These are phyloP conservation scores for Kuschelorhynchus macadamiae DNA, from an alignment of 2,888 invertebrate genomes.

Conservation along the genomic window DNA sequence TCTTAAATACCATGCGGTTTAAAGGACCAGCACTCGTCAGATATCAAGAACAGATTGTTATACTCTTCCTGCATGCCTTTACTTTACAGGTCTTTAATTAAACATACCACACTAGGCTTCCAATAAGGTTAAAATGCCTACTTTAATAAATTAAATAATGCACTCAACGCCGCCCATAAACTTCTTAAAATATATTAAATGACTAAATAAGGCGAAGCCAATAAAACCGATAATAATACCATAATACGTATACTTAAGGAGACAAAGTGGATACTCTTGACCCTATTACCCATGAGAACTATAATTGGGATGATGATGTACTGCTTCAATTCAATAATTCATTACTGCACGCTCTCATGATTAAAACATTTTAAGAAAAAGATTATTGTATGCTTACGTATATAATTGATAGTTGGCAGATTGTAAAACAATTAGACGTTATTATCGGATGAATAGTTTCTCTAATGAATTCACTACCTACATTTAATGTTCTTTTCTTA, in stretches of 20 bases:
- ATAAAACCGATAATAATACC: conserved; percentile 34
- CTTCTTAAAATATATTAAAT: conserved; percentile 31
- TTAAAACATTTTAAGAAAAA: conserved; percentile 46
- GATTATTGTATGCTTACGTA: conserved; percentile 28
- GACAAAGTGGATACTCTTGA: conserved; percentile 59
- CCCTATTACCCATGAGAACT: conserved; percentile 56
- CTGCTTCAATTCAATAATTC: conserved; percentile 43
- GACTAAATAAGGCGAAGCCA: conserved; percentile 39
- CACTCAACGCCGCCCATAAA: not conserved
- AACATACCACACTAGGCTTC: no score
- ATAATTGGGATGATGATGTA: conserved; percentile 49
- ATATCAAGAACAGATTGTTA: no score
- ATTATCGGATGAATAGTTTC: conserved; percentile 22
- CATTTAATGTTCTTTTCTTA: no score
- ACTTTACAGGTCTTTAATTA: no score
- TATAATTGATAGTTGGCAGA: conserved; percentile 29
- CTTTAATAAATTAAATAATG: no score
- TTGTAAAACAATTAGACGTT: conserved; percentile 38
- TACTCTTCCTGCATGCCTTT: no score
- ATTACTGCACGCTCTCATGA: conserved; percentile 31
- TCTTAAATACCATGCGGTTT: no score
- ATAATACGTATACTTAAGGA: conserved; percentile 27
- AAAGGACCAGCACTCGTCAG: no score
- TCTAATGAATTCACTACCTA: no score
- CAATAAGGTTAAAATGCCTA: no score